Conservation (phyloP, 2,113 vertebrate genomes). For the Spea bombifrons region DNA sequence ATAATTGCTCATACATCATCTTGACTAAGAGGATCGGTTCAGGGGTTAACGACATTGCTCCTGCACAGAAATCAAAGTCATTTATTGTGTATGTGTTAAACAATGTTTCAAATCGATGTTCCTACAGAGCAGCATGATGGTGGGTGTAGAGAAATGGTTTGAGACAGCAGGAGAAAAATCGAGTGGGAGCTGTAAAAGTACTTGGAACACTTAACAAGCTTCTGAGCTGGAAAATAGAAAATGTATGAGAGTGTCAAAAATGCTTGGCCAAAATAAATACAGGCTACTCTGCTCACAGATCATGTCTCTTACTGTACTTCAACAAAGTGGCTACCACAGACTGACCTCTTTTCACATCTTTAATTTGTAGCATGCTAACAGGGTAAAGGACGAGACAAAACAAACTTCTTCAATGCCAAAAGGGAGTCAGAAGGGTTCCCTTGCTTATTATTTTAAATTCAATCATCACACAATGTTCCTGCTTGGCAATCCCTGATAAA, state of each 20-base stretch:
- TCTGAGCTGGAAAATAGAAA: slow-evolving; percentile 55
- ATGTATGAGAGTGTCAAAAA: slow-evolving; percentile 49
- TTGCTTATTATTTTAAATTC: too few relatives aligned
- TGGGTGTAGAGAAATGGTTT: slow-evolving; percentile 47
- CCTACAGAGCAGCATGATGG: slow-evolving; percentile 52
- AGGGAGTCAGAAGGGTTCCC: too few relatives aligned
- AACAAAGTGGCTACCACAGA: slow-evolving; percentile 6
- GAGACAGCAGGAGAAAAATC: slow-evolving; percentile 55
- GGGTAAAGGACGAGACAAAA: too few relatives aligned
- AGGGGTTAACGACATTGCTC: slow-evolving; percentile 35
- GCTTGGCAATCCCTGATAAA: too few relatives aligned
- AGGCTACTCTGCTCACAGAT: slow-evolving; percentile 27
- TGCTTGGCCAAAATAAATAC: slow-evolving; percentile 37
- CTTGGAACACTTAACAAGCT: slow-evolving; percentile 50
- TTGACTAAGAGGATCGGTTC: slow-evolving; percentile 8
- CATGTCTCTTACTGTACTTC: slow-evolving; percentile 8
- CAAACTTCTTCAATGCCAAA: too few relatives aligned
- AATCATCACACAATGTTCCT: too few relatives aligned
- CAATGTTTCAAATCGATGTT: slow-evolving; percentile 45
- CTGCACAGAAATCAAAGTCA: slow-evolving; percentile 37
- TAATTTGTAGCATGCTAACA: background rate
- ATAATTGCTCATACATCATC: background rate
- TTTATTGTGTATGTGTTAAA: slow-evolving; percentile 43
- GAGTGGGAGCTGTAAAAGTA: slow-evolving; percentile 50
- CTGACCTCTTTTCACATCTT: background rate